Evolutionary conservation across 2,888 invertebrate species (phyloP).

Genomic region (Scrobipalpa costella): DNA sequence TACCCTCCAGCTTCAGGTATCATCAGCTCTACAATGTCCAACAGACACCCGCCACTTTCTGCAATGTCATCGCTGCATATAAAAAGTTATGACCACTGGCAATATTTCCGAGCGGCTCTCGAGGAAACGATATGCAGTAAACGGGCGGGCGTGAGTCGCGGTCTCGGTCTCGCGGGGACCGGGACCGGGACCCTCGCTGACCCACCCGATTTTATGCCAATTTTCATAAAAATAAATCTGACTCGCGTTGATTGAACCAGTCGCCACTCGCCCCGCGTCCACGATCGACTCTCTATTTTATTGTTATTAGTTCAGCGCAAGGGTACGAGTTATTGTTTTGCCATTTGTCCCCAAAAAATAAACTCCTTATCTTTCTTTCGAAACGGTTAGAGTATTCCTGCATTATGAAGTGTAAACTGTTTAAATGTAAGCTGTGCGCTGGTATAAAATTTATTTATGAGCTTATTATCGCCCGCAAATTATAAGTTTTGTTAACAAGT

Average conservation of each 20-base stretch:
- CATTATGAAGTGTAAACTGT: not conserved
- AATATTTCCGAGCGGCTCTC: constrained; percentile 72
- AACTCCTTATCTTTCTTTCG: constrained; percentile 54
- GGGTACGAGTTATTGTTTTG: constrained; percentile 80
- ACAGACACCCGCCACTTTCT: constrained; percentile 66
- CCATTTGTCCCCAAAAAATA: constrained; percentile 72
- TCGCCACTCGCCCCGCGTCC: constrained; percentile 68
- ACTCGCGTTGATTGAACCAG: constrained; percentile 79
- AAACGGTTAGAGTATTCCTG: not conserved
- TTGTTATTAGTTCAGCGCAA: constrained; percentile 78
- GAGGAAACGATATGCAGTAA: constrained; percentile 81
- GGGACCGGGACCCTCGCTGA: constrained; percentile 61
- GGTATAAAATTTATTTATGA: constrained; percentile 8
- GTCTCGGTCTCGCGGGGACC: constrained; percentile 69
- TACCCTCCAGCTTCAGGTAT: no score
- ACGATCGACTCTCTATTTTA: constrained; percentile 79
- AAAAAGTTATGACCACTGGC: constrained; percentile 80
- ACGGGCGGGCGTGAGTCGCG: constrained; percentile 79
- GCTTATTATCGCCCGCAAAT: constrained; percentile 14
- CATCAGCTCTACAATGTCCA: constrained; percentile 51
- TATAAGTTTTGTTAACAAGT: constrained; percentile 13
- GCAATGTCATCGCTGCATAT: constrained; percentile 81
- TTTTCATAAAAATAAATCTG: constrained; percentile 82
- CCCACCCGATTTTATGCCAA: constrained; percentile 80
- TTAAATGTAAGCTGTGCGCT: not conserved